Percentiles rank a stretch among this genome's conserved stretches.
phyloP scores from a whole-genome alignment of 2,888 invertebrate genomes.

The Synergus itoensis region DNA sequence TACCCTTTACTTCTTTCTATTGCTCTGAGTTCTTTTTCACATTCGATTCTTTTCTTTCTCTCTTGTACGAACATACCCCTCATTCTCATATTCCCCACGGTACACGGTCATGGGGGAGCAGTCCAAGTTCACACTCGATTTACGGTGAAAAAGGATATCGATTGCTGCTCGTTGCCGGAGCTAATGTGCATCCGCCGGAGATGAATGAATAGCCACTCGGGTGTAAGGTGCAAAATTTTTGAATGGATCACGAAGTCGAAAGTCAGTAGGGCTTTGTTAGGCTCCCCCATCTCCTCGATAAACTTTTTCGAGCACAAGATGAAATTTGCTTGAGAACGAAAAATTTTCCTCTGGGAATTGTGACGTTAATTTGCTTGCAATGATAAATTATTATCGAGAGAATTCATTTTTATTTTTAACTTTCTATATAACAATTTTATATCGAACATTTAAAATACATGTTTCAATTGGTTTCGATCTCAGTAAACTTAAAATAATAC shows the following conservation, averaged over 20 bases:
- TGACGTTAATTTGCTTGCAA: not conserved
- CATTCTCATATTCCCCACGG: constrained; percentile 3
- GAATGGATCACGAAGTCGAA: not conserved
- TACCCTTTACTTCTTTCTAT: constrained; percentile 23
- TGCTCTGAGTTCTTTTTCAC: constrained; percentile 30
- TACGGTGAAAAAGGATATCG: constrained; percentile 58
- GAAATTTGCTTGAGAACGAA: not conserved
- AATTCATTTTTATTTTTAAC: too few species aligned
- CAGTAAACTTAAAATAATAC: too few species aligned
- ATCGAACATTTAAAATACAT: too few species aligned
- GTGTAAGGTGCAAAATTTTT: not conserved
- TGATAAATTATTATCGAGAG: not conserved
- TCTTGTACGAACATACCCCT: not conserved
- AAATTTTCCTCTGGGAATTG: not conserved
- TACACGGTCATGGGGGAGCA: constrained; percentile 63
- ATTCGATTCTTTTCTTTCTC: not conserved
- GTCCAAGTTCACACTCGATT: constrained; percentile 68
- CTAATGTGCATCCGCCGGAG: constrained; percentile 47
- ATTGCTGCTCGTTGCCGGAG: constrained; percentile 45
- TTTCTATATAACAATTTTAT: too few species aligned
- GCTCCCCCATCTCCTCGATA: not conserved
- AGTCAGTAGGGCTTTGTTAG: not conserved
- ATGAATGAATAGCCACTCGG: constrained; percentile 50
- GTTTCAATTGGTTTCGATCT: too few species aligned
- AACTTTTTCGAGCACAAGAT: not conserved